These are phyloP conservation scores for Pseudopipra pipra DNA, from an alignment of 2,113 vertebrate genomes.

Conservation along the genomic window DNA sequence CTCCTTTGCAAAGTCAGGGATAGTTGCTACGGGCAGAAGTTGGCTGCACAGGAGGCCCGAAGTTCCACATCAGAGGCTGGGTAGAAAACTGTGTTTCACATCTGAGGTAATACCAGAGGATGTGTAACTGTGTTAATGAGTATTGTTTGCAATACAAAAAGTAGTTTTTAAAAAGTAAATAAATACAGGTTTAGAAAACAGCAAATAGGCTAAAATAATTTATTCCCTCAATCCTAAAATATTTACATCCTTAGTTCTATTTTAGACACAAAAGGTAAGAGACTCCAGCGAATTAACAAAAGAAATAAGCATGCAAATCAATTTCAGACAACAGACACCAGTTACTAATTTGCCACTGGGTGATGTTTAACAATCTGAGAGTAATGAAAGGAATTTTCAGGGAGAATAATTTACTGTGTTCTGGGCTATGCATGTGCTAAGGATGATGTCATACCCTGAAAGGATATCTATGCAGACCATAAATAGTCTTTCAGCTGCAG, in stretches of 20 bases:
- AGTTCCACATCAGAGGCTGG: background rate
- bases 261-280: background rate
- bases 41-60: background rate
- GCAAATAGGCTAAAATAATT: background rate
- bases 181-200: background rate
- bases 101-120: background rate
- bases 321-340: background rate
- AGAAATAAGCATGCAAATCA: background rate
- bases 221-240: constrained; percentile 4
- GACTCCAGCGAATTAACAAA: background rate
- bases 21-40: background rate
- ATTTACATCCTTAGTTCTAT: background rate
- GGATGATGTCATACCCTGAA: constrained; percentile 5
- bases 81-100: background rate
- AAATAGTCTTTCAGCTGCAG: background rate
- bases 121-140: background rate
- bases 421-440: background rate
- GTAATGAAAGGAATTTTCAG: constrained; percentile 40
- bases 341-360: constrained; percentile 22
- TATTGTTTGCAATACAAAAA: background rate
- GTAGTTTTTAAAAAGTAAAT: background rate
- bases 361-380: constrained; percentile 16
- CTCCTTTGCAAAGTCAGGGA: background rate
- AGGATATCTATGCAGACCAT: background rate
- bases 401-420: constrained; percentile 10